Evolutionary conservation across 2,797 vertebrate species (phyloP).

Genomic region (Pteronotus mesoamericanus): DNA sequence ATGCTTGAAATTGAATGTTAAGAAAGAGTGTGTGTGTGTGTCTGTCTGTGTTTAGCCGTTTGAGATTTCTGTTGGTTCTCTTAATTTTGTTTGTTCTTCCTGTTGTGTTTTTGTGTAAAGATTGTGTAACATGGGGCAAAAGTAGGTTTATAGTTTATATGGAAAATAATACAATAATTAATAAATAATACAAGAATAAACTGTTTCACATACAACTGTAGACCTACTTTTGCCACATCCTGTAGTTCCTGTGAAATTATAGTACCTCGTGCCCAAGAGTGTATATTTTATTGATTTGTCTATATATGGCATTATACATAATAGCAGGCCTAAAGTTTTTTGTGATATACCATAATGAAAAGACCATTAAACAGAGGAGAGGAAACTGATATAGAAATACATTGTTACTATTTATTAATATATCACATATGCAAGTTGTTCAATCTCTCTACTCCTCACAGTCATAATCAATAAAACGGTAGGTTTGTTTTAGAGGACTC

Average conservation of each 20-base stretch:
- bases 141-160: neutral
- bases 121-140: neutral
- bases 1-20: neutral
- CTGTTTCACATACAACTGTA: neutral
- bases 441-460: neutral
- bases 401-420: neutral
- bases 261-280: neutral
- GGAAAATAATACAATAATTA: neutral
- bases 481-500: neutral
- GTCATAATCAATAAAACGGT: neutral
- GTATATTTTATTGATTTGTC: neutral
- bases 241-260: neutral
- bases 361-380: neutral
- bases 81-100: neutral
- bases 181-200: neutral
- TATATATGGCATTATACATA: neutral
- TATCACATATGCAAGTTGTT: neutral
- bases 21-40: neutral
- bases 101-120: neutral
- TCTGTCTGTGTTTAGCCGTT: neutral
- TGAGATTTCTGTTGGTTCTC: neutral
- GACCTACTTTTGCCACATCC: neutral
- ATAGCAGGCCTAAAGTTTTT: neutral
- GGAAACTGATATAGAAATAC: neutral
- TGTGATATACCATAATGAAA: neutral